Percentiles rank a stretch among this genome's conserved stretches.
These are phyloP conservation scores for Orussus abietinus DNA, from an alignment of 1,140 invertebrate genomes.

Conservation along the genomic window DNA sequence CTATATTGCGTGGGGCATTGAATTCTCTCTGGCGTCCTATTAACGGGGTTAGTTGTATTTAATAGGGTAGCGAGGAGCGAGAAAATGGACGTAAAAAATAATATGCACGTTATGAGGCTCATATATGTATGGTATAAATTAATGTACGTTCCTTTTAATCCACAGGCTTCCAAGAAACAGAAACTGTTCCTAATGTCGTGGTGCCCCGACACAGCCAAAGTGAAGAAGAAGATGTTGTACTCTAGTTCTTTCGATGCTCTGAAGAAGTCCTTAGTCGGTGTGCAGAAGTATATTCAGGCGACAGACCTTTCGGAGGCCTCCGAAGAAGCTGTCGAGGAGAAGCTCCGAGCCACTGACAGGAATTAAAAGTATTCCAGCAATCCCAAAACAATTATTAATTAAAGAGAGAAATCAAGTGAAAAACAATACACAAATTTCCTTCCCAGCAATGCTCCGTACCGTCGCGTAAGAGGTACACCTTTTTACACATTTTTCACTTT, in stretches of 20 bases:
- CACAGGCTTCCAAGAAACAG: slow-evolving; percentile 84
- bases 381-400: slow-evolving; percentile 31
- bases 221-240: slow-evolving; percentile 99
- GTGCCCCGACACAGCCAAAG: slow-evolving; percentile 95
- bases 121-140: too few species aligned
- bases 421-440: slow-evolving; percentile 43
- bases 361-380: slow-evolving; percentile 62
- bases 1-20: too few species aligned
- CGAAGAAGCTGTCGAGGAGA: slow-evolving; percentile 87
- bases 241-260: slow-evolving; percentile 94
- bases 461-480: slow-evolving; percentile 44
- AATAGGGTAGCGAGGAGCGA: too few species aligned
- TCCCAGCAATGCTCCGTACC: slow-evolving; percentile 43
- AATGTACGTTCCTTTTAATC: too few species aligned
- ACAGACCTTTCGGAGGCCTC: slow-evolving; percentile 89
- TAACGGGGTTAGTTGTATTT: too few species aligned
- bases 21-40: too few species aligned
- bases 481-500: slow-evolving; percentile 52
- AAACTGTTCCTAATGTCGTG: slow-evolving; percentile 95
- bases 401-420: slow-evolving; percentile 37
- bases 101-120: too few species aligned
- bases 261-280: slow-evolving; percentile 91
- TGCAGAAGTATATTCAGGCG: slow-evolving; percentile 96
- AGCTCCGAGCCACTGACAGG: slow-evolving; percentile 86
- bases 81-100: too few species aligned